A percentile compares a stretch with the other conserved stretches of the same genome.
These are phyloP conservation scores for Nineta flava DNA, from an alignment of 2,888 invertebrate species.

Conservation along the genomic window DNA sequence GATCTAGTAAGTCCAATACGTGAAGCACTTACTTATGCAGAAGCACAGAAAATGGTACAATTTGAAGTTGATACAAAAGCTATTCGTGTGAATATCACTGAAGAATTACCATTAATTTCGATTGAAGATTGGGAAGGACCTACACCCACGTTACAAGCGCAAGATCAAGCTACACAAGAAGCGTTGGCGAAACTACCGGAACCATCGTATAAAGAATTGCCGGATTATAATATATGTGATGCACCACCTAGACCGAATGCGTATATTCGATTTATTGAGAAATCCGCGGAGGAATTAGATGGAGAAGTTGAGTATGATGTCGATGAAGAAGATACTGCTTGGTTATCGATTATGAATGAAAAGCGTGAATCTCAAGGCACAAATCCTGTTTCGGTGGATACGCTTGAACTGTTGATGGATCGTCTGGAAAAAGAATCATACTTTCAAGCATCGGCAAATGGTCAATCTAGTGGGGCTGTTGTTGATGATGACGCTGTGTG, in stretches of 20 bases:
- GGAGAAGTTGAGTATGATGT: constrained; percentile 93
- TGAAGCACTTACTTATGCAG: constrained; percentile 66
- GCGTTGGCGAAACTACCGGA: constrained; percentile 44
- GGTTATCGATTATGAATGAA: constrained; percentile 82
- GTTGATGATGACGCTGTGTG: constrained; percentile 97
- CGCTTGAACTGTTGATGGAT: constrained; percentile 93
- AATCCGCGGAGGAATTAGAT: constrained; percentile 85
- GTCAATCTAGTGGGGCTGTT: constrained; percentile 51
- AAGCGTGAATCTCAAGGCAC: constrained; percentile 55
- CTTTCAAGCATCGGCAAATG: constrained; percentile 67
- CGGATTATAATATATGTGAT: constrained; percentile 65
- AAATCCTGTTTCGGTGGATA: constrained; percentile 68
- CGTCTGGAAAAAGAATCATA: constrained; percentile 94
- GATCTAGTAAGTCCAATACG: constrained; percentile 37
- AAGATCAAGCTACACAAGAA: constrained; percentile 19
- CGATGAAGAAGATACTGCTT: constrained; percentile 94
- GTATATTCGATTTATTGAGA: constrained; percentile 87
- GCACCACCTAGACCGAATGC: constrained; percentile 75
- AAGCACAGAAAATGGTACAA: constrained; percentile 72
- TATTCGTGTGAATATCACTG: constrained; percentile 34
- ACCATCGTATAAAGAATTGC: constrained; percentile 51
- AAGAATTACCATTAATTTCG: constrained; percentile 51
- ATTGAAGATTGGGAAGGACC: constrained; percentile 37
- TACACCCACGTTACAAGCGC: constrained; percentile 3
- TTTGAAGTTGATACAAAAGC: constrained; percentile 63